Evolutionary conservation across 2,113 vertebrate genomes (phyloP).

Genomic region (Caloenas nicobarica): DNA sequence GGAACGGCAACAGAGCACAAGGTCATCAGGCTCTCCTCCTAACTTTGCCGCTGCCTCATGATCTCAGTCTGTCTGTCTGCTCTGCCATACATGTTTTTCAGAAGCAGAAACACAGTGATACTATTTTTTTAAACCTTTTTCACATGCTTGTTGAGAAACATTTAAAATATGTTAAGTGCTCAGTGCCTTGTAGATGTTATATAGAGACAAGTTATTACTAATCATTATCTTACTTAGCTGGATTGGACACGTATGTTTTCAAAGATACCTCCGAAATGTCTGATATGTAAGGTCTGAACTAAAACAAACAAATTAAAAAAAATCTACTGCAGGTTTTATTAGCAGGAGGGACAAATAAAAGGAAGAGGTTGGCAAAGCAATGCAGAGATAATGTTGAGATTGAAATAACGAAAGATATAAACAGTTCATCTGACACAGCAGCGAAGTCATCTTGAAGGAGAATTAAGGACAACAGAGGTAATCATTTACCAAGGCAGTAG

Average conservation of each 20-base stretch:
- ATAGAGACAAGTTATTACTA: background rate
- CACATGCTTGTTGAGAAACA: background rate
- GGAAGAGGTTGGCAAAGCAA: background rate
- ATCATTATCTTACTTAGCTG: background rate
- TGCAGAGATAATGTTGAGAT: background rate
- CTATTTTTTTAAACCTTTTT: background rate
- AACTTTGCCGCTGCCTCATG: background rate
- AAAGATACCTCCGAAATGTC: background rate
- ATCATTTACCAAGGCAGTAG: background rate
- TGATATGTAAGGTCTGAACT: background rate
- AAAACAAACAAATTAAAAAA: background rate
- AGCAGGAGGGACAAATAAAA: slow-evolving; percentile 8
- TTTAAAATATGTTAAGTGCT: background rate
- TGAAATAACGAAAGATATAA: slow-evolving; percentile 1
- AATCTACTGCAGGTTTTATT: background rate
- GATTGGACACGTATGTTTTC: background rate
- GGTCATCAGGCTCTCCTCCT: background rate
- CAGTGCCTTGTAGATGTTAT: background rate
- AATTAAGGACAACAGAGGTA: slow-evolving; percentile 25
- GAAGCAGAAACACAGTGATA: background rate
- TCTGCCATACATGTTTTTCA: background rate
- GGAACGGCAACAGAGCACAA: background rate
- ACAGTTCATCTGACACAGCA: background rate
- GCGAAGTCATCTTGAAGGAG: background rate
- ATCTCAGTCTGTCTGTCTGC: background rate